Evolutionary conservation across 2,113 vertebrate species (phyloP), one percentile per base, ranked within the genome.

Genomic region (Zapus hudsonius): DNA sequence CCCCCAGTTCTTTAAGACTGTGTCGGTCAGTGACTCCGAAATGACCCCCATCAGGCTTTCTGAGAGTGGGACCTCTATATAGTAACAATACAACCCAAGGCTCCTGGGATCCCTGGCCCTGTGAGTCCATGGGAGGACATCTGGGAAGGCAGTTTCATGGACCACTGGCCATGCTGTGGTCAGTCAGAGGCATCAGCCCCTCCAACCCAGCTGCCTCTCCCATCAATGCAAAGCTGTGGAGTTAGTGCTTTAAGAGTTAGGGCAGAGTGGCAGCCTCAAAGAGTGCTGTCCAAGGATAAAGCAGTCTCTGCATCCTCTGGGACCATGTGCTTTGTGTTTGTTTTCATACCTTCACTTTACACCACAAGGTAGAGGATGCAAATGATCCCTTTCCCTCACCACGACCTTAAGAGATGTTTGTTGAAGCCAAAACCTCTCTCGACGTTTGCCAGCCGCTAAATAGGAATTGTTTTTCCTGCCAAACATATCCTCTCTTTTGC

Each of bases 361-460:
- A 78, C 66, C 4, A 83, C 95, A 94, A 92, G 63, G 64, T 95
- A 92, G 81, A 94, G 59, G 80, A 83, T 76, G 38, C n/a, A 61
- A 88, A 84, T 85, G 90, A 93, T 91, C 81, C 75, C 89, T 57
- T 72, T 82, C 64, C 13, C 47, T 95, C 55, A 94, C 92, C 84
- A 94, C 94, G 95, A 96, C 87, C 89, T 89, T 92, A 73, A 76
- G 82, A 96, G 78, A 92, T 92, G 87, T 95, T 92, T 91, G 66
- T 85, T 40, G 19, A 89, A 96, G 93, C 91, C 93, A 97, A 94
- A 96, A 78, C 91, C 78, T 93, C 74, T 91, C 87, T 70, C 95
- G 90, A 95, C 19, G 40, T 96, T 92, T 94, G 95, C 95, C 94
- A 94, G 42, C 90, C 95, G 87, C 95, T 97, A 96, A 97, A 96